These are phyloP conservation scores for Parapsyche elsis DNA, from an alignment of 1,140 invertebrate genomes.

Conservation along the genomic window DNA sequence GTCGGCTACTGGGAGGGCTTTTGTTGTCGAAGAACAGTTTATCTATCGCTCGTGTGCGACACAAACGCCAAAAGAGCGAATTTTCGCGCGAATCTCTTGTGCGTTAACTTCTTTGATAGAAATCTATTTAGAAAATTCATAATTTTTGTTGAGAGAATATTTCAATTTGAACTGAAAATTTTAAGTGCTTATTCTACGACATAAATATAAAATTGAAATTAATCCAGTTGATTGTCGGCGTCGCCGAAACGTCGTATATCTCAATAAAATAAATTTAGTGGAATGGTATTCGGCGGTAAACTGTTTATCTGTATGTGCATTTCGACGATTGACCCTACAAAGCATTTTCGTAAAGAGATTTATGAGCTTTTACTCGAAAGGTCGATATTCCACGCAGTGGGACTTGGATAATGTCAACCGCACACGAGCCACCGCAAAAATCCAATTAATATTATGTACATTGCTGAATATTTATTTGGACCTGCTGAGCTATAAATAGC, in stretches of 20 bases:
- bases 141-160: no score
- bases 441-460: neutral
- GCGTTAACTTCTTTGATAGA: no score
- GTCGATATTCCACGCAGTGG: neutral
- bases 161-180: no score
- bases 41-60: neutral
- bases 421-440: neutral
- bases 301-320: slow-evolving; percentile 24
- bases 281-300: slow-evolving; percentile 9
- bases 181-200: no score
- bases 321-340: slow-evolving; percentile 23
- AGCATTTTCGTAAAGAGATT: slow-evolving; percentile 20
- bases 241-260: neutral
- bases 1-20: neutral
- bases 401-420: neutral
- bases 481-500: no score
- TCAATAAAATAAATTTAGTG: slow-evolving; percentile 28
- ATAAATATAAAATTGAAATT: no score
- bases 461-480: neutral
- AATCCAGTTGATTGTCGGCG: neutral
- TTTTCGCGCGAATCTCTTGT: neutral
- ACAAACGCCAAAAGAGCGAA: neutral
- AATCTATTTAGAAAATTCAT: no score
- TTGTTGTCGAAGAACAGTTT: neutral
- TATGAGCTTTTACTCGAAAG: neutral